phyloP scores from a whole-genome alignment of 2,888 invertebrate species.

The Ramazzottius varieornatus region DNA sequence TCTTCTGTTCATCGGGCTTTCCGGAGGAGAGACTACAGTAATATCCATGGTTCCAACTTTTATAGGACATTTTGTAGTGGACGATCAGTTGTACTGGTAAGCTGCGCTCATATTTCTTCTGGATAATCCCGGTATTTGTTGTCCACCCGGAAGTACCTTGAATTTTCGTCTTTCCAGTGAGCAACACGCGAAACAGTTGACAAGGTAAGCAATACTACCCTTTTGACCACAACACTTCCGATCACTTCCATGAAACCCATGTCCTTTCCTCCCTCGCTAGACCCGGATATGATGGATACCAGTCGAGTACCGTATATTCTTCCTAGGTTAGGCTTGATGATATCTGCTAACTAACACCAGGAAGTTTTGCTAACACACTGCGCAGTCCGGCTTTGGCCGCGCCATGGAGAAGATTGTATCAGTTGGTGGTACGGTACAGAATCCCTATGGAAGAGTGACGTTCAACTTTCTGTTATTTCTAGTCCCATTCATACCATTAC shows the following conservation, averaged over 20 bases:
- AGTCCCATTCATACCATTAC: too few species aligned
- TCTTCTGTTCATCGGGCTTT: neutral
- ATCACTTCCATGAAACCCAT: neutral
- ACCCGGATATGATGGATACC: neutral
- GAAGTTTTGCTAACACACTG: too few species aligned
- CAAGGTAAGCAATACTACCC: neutral
- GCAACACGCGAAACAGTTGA: neutral
- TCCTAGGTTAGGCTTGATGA: too few species aligned
- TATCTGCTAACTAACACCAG: too few species aligned
- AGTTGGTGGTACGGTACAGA: too few species aligned
- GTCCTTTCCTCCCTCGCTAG: neutral
- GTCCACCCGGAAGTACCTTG: neutral
- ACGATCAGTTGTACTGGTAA: neutral
- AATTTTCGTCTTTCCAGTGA: neutral
- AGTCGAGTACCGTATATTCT: neutral
- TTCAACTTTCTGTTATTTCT: too few species aligned
- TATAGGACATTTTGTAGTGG: neutral
- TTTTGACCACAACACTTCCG: neutral
- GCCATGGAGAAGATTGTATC: too few species aligned
- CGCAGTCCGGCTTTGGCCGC: too few species aligned
- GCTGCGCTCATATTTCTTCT: neutral
- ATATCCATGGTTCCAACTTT: neutral
- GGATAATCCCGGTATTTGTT: neutral
- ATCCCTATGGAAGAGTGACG: too few species aligned
- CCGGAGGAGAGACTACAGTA: neutral